Evolutionary conservation across 2,113 vertebrate genomes (phyloP), one percentile per base, ranked within the genome.

Genomic region (Onychostoma macrolepis): DNA sequence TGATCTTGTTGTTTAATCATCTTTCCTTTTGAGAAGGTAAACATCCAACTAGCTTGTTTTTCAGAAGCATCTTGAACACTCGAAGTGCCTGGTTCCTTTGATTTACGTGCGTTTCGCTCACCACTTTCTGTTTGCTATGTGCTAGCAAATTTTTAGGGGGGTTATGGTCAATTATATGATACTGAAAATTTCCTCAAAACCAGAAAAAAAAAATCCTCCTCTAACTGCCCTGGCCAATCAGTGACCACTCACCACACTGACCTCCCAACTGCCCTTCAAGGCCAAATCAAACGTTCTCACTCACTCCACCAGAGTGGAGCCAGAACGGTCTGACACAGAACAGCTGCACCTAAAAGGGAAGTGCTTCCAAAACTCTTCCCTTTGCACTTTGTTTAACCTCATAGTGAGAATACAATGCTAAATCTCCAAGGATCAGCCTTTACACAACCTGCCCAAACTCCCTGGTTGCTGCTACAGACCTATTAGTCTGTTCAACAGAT

Each of bases 401-500:
- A n/a, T n/a, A 53, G 21, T 84, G 48, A 72, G 33, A 84, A 36
- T 41, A 72, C 30, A 84, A n/a, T 41, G 28, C 48, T 56, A 28
- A 84, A 30, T 26, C 38, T 45, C 15, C n/a, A 65, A 81, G 58
- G 33, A 28, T 81, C 58, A 45, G 80, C 17, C 38, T 69, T 63
- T 48, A 30, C 61, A 45, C 13, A 8, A 45, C 41, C 48, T 83
- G 58, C 26, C n/a, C 80, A 67, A 69, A 82, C 50, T 30, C 56
- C 84, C 24, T 85, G 80, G 61, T 75, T 77, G 38, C 71, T 86
- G 65, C 63, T 83, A 53, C 58, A 80, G 26, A 65, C 78, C 53
- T 84, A 86, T 89, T 84, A 56, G 75, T 78, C 78, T 69, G 24
- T 89, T 84, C 33, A 82, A 63, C 87, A 88, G 58, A 84, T 41